Conservation (phyloP, 2,113 vertebrate species). For the Hyperoodon ampullatus region DNA sequence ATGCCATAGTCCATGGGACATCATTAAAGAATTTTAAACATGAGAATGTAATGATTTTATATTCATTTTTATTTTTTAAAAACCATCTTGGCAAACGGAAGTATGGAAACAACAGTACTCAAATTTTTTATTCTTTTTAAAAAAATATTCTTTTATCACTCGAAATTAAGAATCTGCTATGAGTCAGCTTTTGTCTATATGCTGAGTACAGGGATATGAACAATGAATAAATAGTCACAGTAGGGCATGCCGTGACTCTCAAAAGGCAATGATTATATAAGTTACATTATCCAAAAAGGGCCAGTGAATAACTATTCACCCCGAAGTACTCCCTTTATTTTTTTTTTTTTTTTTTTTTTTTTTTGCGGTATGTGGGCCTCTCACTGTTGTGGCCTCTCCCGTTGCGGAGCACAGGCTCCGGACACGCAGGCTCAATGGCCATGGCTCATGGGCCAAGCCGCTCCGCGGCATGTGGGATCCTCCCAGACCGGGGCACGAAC, state of each 20-base stretch:
- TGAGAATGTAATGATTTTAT: background rate
- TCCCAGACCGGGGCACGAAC: too few relatives aligned
- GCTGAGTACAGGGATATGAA: background rate
- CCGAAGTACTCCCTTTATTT: conserved; percentile 40
- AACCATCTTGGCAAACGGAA: background rate
- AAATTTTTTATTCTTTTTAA: background rate
- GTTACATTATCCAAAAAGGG: conserved; percentile 58
- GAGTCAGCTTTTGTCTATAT: background rate
- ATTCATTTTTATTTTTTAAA: conserved; percentile 23
- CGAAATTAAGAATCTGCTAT: conserved; percentile 18
- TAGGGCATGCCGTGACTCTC: background rate
- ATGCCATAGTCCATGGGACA: background rate
- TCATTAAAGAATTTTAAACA: background rate
- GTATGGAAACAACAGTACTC: background rate
- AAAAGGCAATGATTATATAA: conserved; percentile 12
- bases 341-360: too few relatives aligned
- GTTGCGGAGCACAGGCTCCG: too few relatives aligned
- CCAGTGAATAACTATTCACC: conserved; percentile 44
- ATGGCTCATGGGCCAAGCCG: too few relatives aligned
- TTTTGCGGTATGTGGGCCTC: too few relatives aligned
- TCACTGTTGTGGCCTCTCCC: too few relatives aligned
- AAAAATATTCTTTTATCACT: background rate
- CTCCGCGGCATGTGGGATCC: too few relatives aligned
- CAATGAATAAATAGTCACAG: background rate
- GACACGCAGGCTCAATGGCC: too few relatives aligned